Evolutionary conservation across 2,888 invertebrate genomes (phyloP).

Genomic region (Brachypterus glaber): DNA sequence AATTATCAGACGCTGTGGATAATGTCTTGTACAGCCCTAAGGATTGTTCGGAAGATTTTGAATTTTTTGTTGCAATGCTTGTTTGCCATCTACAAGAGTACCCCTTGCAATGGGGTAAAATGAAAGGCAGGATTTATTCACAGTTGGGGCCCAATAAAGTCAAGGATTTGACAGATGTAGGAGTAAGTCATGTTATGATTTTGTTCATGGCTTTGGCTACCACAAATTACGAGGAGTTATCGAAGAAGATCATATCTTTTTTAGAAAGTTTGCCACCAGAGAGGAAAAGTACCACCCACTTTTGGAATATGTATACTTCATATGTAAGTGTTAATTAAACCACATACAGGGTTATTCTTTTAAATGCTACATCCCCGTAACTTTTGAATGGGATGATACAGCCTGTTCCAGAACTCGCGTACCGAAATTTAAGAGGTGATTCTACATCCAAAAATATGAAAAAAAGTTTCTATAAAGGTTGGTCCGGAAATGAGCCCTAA

Average conservation of each 20-base stretch:
- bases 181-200: conserved; percentile 31
- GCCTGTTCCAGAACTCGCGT: no score
- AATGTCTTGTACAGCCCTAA: conserved; percentile 22
- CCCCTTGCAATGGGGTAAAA: conserved; percentile 36
- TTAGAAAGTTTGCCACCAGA: conserved; percentile 27
- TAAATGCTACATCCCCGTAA: no score
- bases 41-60: conserved; percentile 30
- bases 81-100: conserved; percentile 29
- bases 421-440: no score
- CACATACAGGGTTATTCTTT: no score
- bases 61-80: conserved; percentile 33
- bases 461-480: no score
- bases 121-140: conserved; percentile 38
- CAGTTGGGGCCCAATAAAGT: conserved; percentile 36
- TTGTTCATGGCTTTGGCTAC: conserved; percentile 30
- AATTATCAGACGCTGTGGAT: conserved; percentile 24
- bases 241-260: conserved; percentile 30
- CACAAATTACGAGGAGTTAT: conserved; percentile 32
- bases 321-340: conserved; percentile 27
- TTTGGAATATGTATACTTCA: conserved; percentile 32
- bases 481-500: no score
- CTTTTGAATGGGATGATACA: no score
- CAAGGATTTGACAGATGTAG: conserved; percentile 31
- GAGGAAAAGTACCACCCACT: conserved; percentile 23
- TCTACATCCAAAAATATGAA: no score